Percentiles rank a stretch among this genome's conserved stretches.
Conservation (phyloP, 2,888 invertebrate species). For the Stratiomys singularior region DNA sequence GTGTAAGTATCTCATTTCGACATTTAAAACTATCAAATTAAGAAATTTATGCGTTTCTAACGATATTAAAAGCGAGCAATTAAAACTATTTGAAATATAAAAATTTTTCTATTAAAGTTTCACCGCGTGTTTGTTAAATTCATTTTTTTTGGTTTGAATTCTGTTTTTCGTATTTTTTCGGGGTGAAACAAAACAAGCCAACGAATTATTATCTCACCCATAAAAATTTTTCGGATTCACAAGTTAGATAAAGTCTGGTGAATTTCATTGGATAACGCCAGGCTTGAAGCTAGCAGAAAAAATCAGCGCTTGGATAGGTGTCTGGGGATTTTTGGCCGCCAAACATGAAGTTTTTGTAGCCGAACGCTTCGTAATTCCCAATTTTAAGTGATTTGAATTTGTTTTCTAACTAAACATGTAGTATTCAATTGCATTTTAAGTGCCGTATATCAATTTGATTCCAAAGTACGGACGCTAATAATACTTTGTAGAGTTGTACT, state of each 20-base stretch:
- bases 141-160: not conserved
- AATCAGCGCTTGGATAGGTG: not conserved
- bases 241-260: not conserved
- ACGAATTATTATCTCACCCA: not conserved
- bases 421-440: constrained; percentile 6
- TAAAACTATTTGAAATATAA: constrained; percentile 14
- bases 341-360: not conserved
- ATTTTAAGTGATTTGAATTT: constrained; percentile 9
- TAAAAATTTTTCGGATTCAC: not conserved
- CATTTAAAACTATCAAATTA: constrained; percentile 6
- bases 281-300: not conserved
- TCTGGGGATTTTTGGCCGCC: not conserved
- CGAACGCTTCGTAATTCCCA: constrained; percentile 22
- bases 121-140: not conserved
- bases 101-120: constrained; percentile 2
- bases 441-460: constrained; percentile 4
- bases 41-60: constrained; percentile 6
- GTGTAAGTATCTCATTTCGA: constrained; percentile 13
- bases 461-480: not conserved
- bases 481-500: not conserved
- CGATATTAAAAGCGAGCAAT: constrained; percentile 19
- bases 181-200: constrained; percentile 5
- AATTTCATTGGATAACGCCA: not conserved
- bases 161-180: not conserved
- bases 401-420: not conserved